A percentile compares a stretch with the other conserved stretches of the same genome.
Evolutionary conservation across 2,113 vertebrate genomes (phyloP).

Genomic region (Forbesichthys agassizii): DNA sequence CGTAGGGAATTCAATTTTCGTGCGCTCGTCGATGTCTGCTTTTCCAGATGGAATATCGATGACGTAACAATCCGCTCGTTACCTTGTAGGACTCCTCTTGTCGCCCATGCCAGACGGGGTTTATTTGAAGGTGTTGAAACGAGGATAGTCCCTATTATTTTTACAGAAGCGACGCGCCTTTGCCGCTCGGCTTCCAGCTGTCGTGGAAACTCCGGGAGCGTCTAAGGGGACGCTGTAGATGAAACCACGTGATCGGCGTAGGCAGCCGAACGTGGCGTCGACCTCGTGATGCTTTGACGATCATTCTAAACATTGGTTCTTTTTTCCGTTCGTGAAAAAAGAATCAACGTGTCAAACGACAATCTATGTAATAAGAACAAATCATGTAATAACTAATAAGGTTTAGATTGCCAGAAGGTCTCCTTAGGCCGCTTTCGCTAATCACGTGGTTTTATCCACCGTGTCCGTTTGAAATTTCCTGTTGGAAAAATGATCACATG

Average conservation of each 20-base stretch:
- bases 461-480: no score
- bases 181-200: slow-evolving; percentile 85
- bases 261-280: background rate
- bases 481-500: slow-evolving; percentile 79
- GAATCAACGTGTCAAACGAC: no score
- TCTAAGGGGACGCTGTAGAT: slow-evolving; percentile 68
- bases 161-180: slow-evolving; percentile 68
- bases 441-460: no score
- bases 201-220: slow-evolving; percentile 85
- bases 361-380: no score
- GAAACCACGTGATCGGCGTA: slow-evolving; percentile 67
- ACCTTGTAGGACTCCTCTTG: slow-evolving; percentile 98
- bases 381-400: no score
- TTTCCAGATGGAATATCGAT: slow-evolving; percentile 35
- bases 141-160: slow-evolving; percentile 60
- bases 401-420: no score
- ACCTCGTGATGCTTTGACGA: no score
- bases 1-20: slow-evolving; percentile 54
- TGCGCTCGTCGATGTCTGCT: slow-evolving; percentile 55
- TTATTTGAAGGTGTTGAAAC: slow-evolving; percentile 59
- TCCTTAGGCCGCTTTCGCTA: no score
- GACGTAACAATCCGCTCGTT: slow-evolving; percentile 52
- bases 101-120: slow-evolving; percentile 87
- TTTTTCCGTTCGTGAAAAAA: no score
- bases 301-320: no score